These are phyloP conservation scores for Montipora cactus DNA, from an alignment of 64 coral and sea anemone species.

Conservation along the genomic window DNA sequence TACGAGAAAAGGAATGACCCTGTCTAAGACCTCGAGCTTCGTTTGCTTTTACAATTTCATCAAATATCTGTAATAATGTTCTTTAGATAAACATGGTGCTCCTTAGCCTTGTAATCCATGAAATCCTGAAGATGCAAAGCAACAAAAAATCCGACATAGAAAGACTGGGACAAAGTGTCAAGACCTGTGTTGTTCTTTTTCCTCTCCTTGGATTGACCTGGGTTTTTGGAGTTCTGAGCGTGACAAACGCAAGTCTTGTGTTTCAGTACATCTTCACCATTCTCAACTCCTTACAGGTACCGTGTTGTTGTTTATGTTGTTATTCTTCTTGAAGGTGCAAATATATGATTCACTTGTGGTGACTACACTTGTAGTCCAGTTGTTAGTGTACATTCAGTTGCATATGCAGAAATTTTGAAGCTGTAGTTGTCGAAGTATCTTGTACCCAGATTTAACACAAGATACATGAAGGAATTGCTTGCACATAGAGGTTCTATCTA, in stretches of 20 bases:
- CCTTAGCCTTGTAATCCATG: conserved; percentile 43
- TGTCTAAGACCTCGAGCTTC: too few species aligned
- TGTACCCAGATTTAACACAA: not conserved
- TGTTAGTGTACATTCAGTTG: too few species aligned
- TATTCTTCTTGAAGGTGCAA: too few species aligned
- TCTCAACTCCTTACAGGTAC: conserved; percentile 69
- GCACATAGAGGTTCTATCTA: too few species aligned
- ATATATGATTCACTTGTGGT: too few species aligned
- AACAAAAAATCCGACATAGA: conserved; percentile 6
- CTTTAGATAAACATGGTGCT: conserved; percentile 44
- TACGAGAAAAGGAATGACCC: too few species aligned
- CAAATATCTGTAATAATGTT: not conserved
- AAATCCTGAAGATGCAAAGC: conserved; percentile 63
- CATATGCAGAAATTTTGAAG: not conserved
- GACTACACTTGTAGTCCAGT: too few species aligned
- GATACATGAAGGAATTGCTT: too few species aligned
- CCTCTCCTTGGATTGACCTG: conserved; percentile 65
- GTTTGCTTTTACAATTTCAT: not conserved
- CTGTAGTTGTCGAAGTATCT: too few species aligned
- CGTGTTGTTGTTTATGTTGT: too few species aligned
- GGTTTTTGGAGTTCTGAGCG: conserved; percentile 39
- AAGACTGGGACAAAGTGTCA: conserved; percentile 16
- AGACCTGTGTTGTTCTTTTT: conserved; percentile 23
- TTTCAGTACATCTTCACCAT: conserved; percentile 79
- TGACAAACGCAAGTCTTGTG: conserved; percentile 42